Conservation (phyloP, 2,888 invertebrate species). For the Sarcophaga subvicina region DNA sequence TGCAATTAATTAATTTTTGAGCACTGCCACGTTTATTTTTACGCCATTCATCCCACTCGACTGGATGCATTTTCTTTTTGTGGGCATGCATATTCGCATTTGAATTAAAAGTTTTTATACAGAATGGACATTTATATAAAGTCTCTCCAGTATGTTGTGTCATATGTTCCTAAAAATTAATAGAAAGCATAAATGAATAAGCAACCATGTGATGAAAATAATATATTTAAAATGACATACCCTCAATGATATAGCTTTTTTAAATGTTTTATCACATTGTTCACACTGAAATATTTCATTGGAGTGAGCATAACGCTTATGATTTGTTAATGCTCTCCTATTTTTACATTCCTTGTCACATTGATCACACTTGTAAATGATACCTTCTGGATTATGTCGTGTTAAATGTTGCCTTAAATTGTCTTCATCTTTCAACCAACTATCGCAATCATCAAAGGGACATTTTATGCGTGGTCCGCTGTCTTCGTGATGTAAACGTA, state of each 20-base stretch:
- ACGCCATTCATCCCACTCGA: constrained; percentile 78
- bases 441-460: constrained; percentile 78
- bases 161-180: constrained; percentile 78
- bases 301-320: constrained; percentile 79
- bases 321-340: constrained; percentile 79
- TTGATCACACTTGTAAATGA: constrained; percentile 73
- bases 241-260: constrained; percentile 78
- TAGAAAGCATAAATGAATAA: too few relatives aligned
- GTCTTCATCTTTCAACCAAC: constrained; percentile 80
- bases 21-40: constrained; percentile 78
- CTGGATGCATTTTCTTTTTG: constrained; percentile 79
- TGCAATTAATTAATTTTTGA: constrained; percentile 68
- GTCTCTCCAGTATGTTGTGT: constrained; percentile 80
- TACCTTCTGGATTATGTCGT: constrained; percentile 76
- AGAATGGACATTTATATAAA: constrained; percentile 80
- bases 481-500: constrained; percentile 78
- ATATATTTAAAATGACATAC: constrained; percentile 68
- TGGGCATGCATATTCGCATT: constrained; percentile 81
- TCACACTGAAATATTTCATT: constrained; percentile 76
- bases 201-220: neutral
- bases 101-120: constrained; percentile 81
- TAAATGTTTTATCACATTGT: constrained; percentile 80
- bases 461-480: constrained; percentile 79
- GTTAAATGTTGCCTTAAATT: constrained; percentile 78
- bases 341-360: constrained; percentile 80